Conservation (phyloP, 2,797 vertebrate genomes). For the Antrozous pallidus region DNA sequence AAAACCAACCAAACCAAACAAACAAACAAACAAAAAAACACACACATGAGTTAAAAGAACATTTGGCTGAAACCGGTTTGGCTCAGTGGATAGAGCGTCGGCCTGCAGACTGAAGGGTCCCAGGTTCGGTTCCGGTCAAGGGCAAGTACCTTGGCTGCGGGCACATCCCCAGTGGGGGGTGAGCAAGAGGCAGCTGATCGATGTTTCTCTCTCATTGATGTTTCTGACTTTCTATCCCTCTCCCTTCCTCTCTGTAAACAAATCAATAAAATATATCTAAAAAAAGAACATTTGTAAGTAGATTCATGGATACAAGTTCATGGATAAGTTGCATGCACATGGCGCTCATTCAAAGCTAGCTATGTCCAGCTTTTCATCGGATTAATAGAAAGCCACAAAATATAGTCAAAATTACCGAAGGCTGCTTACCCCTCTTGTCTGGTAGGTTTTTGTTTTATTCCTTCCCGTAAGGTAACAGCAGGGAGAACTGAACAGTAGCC, state of each 20-base stretch:
- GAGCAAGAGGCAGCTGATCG: too few relatives aligned
- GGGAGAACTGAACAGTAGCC: not conserved
- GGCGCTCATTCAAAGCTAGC: not conserved
- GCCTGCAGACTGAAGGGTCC: too few relatives aligned
- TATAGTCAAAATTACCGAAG: not conserved
- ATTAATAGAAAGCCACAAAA: not conserved
- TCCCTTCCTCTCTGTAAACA: too few relatives aligned
- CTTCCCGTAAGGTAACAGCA: not conserved
- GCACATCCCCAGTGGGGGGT: too few relatives aligned
- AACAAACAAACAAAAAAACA: too few relatives aligned
- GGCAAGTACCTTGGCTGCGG: too few relatives aligned
- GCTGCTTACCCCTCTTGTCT: not conserved
- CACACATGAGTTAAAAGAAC: not conserved
- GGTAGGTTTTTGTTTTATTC: not conserved
- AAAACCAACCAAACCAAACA: not conserved
- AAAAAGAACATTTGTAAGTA: not conserved
- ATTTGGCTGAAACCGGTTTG: too few relatives aligned
- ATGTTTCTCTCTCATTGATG: too few relatives aligned
- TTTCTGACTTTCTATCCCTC: too few relatives aligned
- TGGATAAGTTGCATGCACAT: not conserved
- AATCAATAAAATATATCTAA: too few relatives aligned
- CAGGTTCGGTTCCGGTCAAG: too few relatives aligned
- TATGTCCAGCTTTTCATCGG: not conserved
- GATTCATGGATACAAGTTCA: rapidly evolving
- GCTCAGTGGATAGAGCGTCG: too few relatives aligned